A percentile compares a stretch with the other conserved stretches of the same genome.
phyloP scores from a whole-genome alignment of 2,113 vertebrate species.

The Gasterosteus nipponicus region DNA sequence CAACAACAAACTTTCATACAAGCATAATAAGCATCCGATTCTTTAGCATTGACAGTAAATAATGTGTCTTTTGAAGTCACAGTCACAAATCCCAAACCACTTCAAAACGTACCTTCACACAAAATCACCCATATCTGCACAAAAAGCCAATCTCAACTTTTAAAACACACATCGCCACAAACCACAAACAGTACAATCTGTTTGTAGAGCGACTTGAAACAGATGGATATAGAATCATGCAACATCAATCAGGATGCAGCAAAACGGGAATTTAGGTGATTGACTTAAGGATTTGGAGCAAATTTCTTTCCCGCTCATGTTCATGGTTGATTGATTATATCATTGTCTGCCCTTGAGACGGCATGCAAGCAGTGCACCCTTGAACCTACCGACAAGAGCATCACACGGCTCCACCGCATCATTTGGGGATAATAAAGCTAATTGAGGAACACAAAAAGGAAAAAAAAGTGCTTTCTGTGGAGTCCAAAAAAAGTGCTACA shows the following conservation, averaged over 20 bases:
- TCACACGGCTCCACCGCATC: conserved; percentile 75
- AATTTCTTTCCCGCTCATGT: conserved; percentile 10
- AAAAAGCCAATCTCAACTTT: conserved; percentile 24
- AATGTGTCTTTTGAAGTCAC: not conserved
- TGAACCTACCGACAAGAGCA: conserved; percentile 82
- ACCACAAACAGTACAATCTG: not conserved
- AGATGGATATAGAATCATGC: conserved; percentile 3
- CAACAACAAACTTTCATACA: conserved; percentile 36
- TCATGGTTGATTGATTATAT: conserved; percentile 22
- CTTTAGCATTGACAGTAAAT: not conserved
- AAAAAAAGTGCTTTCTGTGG: conserved; percentile 56
- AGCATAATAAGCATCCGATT: conserved; percentile 14
- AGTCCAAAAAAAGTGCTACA: conserved; percentile 41
- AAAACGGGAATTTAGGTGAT: conserved; percentile 7
- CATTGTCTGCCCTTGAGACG: conserved; percentile 21
- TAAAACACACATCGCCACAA: not conserved
- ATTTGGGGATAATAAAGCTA: conserved; percentile 82
- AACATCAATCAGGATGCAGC: not conserved
- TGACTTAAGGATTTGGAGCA: conserved; percentile 25
- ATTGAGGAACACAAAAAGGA: conserved; percentile 70
- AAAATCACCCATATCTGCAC: conserved; percentile 27
- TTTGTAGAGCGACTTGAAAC: not conserved
- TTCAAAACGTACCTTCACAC: conserved; percentile 4
- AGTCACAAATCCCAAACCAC: conserved; percentile 15
- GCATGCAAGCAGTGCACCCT: conserved; percentile 61